Evolutionary conservation across 2,888 invertebrate species (phyloP), one percentile per base, ranked within the genome.

Genomic region (Strigamia maritima): DNA sequence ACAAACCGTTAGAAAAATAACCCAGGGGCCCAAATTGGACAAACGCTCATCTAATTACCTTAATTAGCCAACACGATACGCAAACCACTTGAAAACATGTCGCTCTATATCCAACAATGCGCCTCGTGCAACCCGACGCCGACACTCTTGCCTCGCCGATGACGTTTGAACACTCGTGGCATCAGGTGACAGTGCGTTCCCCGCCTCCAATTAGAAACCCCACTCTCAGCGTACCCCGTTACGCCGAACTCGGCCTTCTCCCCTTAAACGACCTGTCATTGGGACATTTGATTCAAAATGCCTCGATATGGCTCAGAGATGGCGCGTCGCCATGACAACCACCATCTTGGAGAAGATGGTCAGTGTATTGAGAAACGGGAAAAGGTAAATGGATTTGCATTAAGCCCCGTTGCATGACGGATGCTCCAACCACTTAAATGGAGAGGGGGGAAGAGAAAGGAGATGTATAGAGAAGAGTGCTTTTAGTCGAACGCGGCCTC

Each of bases 311-410:
- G 28, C 24, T 28, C 70, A n/a, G 54, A 54, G 54, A 54, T 54
- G 54, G 54, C 54, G 54, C 70, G 70, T 70, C 28, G 70, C 12
- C 70, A 70, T 70, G 70, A 70, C 70, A 70, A 70, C 70, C 70
- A 70, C 70, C 70, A 70, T 70, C 70, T 70, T 70, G 70, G 70
- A 26, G 70, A 70, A 70, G 70, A 70, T 70, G 70, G 70, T 70
- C 70, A 70, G 70, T 70, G 70, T 70, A 70, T 70, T 70, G 70
- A 70, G 28, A 70, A n/a, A 70, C 28, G 70, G 70, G 70, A 28
- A 70, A 70, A 70, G 70, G 70, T 70, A 70, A 70, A 70, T 70
- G 70, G 70, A 70, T 70, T 70, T 70, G 70, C 70, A 70, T 70
- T 70, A 70, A 28, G 70, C 70, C 70, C 70, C 70, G 28, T 70